Conservation (phyloP, 2,888 invertebrate species). For the Operophtera brumata region DNA sequence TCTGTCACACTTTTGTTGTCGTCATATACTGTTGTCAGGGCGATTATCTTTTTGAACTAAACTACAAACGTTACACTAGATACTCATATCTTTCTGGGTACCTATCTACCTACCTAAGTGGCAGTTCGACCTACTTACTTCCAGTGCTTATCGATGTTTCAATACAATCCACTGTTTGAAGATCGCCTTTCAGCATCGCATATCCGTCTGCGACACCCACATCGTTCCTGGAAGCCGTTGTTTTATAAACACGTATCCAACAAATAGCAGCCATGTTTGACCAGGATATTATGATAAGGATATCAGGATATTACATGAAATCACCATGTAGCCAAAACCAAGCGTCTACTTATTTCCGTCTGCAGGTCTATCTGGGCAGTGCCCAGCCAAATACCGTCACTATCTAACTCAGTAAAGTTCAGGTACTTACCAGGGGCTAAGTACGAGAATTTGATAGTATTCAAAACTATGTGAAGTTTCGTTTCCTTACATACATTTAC, state of each 20-base stretch:
- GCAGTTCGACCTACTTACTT: conserved; percentile 18
- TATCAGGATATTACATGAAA: too few species aligned
- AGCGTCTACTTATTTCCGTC: too few species aligned
- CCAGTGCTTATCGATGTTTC: conserved; percentile 16
- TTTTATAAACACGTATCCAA: conserved; percentile 53
- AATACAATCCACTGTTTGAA: conserved; percentile 18
- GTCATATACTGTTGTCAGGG: neutral
- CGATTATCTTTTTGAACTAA: neutral
- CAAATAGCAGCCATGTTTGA: conserved; percentile 16
- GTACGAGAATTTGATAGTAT: too few species aligned
- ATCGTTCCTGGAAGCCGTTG: conserved; percentile 52
- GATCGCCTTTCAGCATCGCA: conserved; percentile 31
- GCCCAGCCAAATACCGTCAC: too few species aligned
- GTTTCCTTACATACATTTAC: too few species aligned
- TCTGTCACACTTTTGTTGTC: neutral
- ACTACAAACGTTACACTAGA: neutral
- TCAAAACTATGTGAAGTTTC: too few species aligned
- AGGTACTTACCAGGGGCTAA: too few species aligned
- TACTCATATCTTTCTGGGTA: neutral
- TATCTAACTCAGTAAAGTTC: too few species aligned
- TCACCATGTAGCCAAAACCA: too few species aligned
- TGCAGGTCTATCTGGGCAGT: too few species aligned
- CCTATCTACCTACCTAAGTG: neutral
- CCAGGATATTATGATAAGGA: too few species aligned
- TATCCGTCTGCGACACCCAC: conserved; percentile 38